Conservation (phyloP, 2,797 vertebrate genomes). For the Periophthalmus magnuspinnatus region DNA sequence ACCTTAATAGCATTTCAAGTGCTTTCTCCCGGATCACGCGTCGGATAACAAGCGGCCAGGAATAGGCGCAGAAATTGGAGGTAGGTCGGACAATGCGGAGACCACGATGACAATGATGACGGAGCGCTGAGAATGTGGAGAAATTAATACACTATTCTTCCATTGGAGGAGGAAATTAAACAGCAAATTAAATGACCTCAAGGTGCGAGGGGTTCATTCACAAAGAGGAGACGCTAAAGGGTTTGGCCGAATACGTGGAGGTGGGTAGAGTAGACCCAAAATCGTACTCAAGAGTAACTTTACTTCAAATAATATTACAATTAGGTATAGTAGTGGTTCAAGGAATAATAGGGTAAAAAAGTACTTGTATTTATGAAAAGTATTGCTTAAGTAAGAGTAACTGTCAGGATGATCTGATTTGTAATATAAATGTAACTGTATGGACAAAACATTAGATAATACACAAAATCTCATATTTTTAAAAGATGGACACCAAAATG, state of each 20-base stretch:
- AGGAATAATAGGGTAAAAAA: too few species aligned
- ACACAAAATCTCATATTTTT: too few species aligned
- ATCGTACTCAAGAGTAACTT: too few species aligned
- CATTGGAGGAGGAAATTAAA: conserved; percentile 52
- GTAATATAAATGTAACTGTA: too few species aligned
- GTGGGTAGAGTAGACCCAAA: too few species aligned
- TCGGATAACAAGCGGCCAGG: conserved; percentile 50
- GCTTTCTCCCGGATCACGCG: conserved; percentile 69
- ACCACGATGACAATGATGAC: neutral
- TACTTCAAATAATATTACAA: too few species aligned
- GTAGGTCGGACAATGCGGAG: conserved; percentile 10
- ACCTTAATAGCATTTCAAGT: conserved; percentile 77
- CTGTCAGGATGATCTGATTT: too few species aligned
- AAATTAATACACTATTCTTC: conserved; percentile 38
- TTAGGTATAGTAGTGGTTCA: too few species aligned
- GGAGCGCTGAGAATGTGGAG: conserved; percentile 20
- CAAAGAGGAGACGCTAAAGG: conserved; percentile 31
- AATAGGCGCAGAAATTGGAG: conserved; percentile 15
- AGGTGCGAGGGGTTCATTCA: conserved; percentile 37
- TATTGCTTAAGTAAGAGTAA: too few species aligned
- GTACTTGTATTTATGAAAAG: too few species aligned
- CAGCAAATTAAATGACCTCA: conserved; percentile 50
- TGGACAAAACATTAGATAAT: too few species aligned
- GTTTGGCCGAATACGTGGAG: conserved; percentile 26
- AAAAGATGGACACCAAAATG: too few species aligned